phyloP scores from a whole-genome alignment of 1,140 invertebrate species.

The Chironomus tepperi region DNA sequence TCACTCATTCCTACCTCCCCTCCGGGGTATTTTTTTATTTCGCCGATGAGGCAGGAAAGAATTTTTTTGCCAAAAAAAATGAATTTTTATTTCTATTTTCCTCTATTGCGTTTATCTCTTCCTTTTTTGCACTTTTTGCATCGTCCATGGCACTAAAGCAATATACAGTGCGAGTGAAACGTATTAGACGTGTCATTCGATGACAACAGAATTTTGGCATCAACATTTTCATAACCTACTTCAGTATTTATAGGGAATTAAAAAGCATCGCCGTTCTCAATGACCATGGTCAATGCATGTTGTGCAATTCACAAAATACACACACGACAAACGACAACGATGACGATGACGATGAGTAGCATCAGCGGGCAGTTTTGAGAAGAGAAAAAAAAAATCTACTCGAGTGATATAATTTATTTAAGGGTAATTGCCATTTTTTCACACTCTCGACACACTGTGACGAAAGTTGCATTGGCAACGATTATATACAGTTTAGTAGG shows the following conservation, averaged over 20 bases:
- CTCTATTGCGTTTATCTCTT: constrained; percentile 12
- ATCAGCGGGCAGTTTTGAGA: no score
- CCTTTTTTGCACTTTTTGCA: background rate
- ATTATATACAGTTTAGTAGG: constrained; percentile 7
- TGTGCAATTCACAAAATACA: background rate
- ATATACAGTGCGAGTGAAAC: no score
- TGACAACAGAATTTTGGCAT: constrained; percentile 19
- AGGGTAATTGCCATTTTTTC: constrained; percentile 10
- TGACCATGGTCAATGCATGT: constrained; percentile 11
- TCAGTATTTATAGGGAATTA: constrained; percentile 10
- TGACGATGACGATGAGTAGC: no score
- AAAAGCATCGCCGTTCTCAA: background rate
- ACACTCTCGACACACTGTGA: background rate
- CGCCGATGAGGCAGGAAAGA: no score
- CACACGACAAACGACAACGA: no score
- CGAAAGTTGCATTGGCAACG: background rate
- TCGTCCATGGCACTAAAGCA: background rate
- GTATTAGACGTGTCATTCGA: background rate
- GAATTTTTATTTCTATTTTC: background rate
- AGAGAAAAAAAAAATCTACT: no score
- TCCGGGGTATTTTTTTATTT: background rate
- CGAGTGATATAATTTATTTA: constrained; percentile 11
- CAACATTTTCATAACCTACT: constrained; percentile 24
- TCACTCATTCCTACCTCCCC: background rate
- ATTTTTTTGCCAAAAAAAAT: background rate